Evolutionary conservation across 1,140 invertebrate species (phyloP).

Genomic region (Bombus turneri): DNA sequence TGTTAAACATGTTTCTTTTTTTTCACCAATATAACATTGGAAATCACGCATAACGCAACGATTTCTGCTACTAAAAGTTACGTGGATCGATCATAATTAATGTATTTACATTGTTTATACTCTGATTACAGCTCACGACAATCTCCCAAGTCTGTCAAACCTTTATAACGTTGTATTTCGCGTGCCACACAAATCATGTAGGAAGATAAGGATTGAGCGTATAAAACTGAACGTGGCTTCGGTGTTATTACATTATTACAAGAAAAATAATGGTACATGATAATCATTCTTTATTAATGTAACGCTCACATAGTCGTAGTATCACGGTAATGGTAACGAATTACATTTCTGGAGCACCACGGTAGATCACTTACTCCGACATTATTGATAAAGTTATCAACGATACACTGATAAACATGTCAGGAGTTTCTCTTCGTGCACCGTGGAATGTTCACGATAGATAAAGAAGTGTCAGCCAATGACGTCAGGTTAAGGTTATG

Average conservation of each 20-base stretch:
- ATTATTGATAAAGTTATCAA: conserved; percentile 9
- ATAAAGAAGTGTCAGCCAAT: conserved; percentile 44
- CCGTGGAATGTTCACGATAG: conserved; percentile 19
- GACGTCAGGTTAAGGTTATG: conserved; percentile 48
- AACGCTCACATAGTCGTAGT: conserved; percentile 14
- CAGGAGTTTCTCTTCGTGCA: neutral
- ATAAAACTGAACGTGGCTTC: neutral
- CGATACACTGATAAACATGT: conserved; percentile 38
- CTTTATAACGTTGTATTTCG: neutral
- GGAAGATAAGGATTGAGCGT: neutral
- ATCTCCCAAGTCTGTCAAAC: neutral
- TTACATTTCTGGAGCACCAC: conserved; percentile 1
- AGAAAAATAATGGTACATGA: conserved; percentile 45
- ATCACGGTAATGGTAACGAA: neutral
- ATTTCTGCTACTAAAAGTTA: neutral
- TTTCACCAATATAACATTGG: neutral
- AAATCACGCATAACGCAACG: neutral
- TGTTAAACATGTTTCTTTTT: conserved; percentile 13
- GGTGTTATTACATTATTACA: neutral
- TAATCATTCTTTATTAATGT: conserved; percentile 59
- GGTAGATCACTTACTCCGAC: neutral
- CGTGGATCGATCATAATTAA: neutral
- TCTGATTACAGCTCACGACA: neutral
- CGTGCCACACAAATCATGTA: neutral
- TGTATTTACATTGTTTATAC: neutral